Conservation (phyloP, 2,797 vertebrate species). For the Chloroceryle amazona region DNA sequence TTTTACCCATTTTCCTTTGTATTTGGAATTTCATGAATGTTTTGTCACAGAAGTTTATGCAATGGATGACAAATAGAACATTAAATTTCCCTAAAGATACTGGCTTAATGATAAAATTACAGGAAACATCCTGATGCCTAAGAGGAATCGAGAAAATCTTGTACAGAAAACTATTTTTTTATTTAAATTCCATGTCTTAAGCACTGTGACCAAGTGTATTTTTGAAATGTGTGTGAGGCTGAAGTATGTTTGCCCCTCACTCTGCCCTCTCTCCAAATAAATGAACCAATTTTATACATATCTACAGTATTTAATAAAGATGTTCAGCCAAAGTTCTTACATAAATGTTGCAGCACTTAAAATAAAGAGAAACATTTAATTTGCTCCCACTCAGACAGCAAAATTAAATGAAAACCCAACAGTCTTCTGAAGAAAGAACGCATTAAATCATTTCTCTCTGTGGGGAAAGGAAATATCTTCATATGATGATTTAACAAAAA, state of each 20-base stretch:
- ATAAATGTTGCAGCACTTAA: slow-evolving; percentile 28
- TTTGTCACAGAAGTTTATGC: slow-evolving; percentile 1
- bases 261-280: neutral
- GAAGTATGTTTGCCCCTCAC: neutral
- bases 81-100: neutral
- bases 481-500: neutral
- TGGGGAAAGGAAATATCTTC: neutral
- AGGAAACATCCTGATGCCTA: neutral
- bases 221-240: neutral
- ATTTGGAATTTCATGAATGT: neutral
- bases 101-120: neutral
- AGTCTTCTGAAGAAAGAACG: slow-evolving; percentile 3
- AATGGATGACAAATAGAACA: neutral
- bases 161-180: neutral
- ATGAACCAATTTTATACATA: slow-evolving; percentile 56
- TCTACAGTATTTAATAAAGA: slow-evolving; percentile 69
- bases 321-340: neutral
- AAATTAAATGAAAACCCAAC: slow-evolving; percentile 17
- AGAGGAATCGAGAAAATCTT: neutral
- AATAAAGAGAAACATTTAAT: slow-evolving; percentile 4
- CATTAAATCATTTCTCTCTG: neutral
- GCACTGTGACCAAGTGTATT: neutral
- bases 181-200: neutral
- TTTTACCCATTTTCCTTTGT: neutral
- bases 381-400: slow-evolving; percentile 4